These are phyloP conservation scores for Drosophila paranaensis DNA, from an alignment of 2,888 invertebrate genomes.

Conservation along the genomic window DNA sequence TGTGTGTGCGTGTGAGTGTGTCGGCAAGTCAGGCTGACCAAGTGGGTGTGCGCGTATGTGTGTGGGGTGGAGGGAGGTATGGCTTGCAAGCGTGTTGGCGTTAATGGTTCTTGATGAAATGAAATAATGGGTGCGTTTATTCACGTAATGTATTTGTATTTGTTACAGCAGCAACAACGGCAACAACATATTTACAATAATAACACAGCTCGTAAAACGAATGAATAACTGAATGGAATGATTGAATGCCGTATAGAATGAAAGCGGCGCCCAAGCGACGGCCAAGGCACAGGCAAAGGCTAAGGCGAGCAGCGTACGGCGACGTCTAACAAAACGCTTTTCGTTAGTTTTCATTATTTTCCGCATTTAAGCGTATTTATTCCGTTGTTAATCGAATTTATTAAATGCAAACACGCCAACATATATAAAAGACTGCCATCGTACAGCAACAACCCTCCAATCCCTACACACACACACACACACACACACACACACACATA, in stretches of 20 bases:
- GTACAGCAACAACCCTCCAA: conserved; percentile 19
- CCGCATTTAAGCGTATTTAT: conserved; percentile 82
- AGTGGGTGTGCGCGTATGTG: conserved; percentile 38
- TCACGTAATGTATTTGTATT: conserved; percentile 82
- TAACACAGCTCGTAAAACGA: conserved; percentile 79
- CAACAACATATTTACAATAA: conserved; percentile 77
- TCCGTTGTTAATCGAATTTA: conserved; percentile 83
- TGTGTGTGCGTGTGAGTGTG: conserved; percentile 3
- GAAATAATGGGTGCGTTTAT: conserved; percentile 83
- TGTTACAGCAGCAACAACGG: conserved; percentile 69
- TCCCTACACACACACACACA: conserved; percentile 27
- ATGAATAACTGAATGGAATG: conserved; percentile 79
- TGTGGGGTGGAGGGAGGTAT: conserved; percentile 16
- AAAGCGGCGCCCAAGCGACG: conserved; percentile 69
- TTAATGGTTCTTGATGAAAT: conserved; percentile 83
- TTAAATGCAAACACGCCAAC: conserved; percentile 83
- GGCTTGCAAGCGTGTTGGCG: conserved; percentile 77
- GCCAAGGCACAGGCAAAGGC: conserved; percentile 12
- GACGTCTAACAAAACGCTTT: conserved; percentile 77
- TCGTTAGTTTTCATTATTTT: conserved; percentile 82
- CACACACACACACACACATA: background rate
- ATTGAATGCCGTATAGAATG: conserved; percentile 78
- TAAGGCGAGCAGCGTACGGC: conserved; percentile 21
- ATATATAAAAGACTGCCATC: conserved; percentile 36
- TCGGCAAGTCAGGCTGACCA: conserved; percentile 63